These are phyloP conservation scores for Turritopsis dohrnii DNA, from an alignment of 30 jellyfish, hydroid and myxozoan species.

Conservation along the genomic window DNA sequence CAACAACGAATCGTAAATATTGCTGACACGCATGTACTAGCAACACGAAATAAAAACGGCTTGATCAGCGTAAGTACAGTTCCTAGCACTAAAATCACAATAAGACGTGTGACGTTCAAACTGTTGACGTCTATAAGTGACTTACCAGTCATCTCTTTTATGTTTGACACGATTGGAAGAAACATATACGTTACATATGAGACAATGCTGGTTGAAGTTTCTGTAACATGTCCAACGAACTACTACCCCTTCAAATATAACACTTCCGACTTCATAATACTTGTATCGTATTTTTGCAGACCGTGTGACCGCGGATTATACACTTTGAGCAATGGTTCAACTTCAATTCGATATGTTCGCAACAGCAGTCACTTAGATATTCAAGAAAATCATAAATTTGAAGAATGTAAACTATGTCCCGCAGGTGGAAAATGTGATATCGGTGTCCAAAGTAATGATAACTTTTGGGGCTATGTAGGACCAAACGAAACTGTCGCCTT, in stretches of 20 bases:
- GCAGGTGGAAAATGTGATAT: neutral
- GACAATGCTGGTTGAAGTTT: neutral
- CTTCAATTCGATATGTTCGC: no score
- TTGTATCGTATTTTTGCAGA: conserved; percentile 14
- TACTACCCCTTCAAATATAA: neutral
- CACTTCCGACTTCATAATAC: neutral
- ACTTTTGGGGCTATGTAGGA: conserved; percentile 4
- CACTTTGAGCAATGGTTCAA: conserved; percentile 8
- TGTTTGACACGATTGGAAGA: neutral
- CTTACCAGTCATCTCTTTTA: neutral
- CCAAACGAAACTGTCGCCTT: neutral
- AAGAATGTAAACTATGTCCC: neutral
- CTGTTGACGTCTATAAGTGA: neutral
- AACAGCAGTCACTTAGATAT: neutral
- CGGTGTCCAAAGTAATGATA: conserved; percentile 5
- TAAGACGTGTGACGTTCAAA: neutral
- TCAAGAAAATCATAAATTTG: neutral
- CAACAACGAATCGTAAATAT: neutral
- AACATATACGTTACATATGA: neutral
- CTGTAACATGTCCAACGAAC: neutral
- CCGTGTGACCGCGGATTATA: conserved; percentile 28
- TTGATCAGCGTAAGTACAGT: neutral
- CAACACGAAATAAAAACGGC: neutral
- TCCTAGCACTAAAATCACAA: neutral
- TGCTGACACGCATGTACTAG: neutral